These are phyloP conservation scores for Vulpes vulpes DNA, from an alignment of 2,113 vertebrate species.

Conservation along the genomic window DNA sequence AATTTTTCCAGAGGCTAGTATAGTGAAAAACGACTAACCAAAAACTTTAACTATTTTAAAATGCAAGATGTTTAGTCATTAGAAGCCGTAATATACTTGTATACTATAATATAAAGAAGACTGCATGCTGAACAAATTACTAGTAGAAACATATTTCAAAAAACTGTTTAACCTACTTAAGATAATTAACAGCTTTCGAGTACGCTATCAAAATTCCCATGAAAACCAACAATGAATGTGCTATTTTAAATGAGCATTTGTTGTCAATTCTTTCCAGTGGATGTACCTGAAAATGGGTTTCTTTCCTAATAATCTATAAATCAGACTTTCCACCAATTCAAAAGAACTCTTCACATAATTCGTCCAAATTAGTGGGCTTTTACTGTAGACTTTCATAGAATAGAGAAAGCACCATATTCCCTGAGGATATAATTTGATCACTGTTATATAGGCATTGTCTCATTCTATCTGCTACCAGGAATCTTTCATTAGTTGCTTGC, in stretches of 20 bases:
- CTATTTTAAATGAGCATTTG: constrained; percentile 54
- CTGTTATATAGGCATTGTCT: constrained; percentile 86
- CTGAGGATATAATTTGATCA: constrained; percentile 84
- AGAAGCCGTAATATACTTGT: not conserved
- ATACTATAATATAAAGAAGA: constrained; percentile 39
- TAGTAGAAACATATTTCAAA: constrained; percentile 69
- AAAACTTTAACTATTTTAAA: constrained; percentile 28
- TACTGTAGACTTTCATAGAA: constrained; percentile 69
- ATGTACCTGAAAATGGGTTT: not conserved
- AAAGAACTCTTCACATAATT: constrained; percentile 57
- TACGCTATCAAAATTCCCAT: constrained; percentile 52
- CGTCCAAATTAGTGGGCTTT: constrained; percentile 62
- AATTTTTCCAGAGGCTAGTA: not conserved
- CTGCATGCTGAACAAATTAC: constrained; percentile 64
- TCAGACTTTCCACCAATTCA: constrained; percentile 50
- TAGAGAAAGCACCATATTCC: constrained; percentile 71
- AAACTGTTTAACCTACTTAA: constrained; percentile 77
- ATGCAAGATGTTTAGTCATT: constrained; percentile 12
- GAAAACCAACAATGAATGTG: constrained; percentile 57
- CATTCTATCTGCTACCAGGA: constrained; percentile 85
- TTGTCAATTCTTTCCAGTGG: not conserved
- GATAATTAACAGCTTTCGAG: constrained; percentile 78
- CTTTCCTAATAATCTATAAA: constrained; percentile 47
- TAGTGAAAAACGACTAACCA: not conserved
- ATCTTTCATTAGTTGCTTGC: constrained; percentile 87